Conservation (phyloP, 1,140 invertebrate genomes). For the Drosophila arizonae region DNA sequence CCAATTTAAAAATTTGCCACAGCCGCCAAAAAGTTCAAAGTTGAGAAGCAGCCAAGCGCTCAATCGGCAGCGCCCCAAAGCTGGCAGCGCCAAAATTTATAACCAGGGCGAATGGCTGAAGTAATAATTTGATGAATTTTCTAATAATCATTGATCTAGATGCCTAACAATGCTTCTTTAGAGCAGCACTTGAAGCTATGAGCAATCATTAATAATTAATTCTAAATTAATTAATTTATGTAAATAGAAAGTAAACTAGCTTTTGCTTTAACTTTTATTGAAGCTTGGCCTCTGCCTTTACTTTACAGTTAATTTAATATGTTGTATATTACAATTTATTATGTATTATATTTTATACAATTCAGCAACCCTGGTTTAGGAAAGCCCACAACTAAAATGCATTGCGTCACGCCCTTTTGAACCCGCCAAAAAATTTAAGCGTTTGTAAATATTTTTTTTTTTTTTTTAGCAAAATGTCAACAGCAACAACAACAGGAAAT, state of each 20-base stretch:
- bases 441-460: slow-evolving; percentile 23
- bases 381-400: slow-evolving; percentile 31
- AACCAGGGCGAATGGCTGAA: slow-evolving; percentile 8
- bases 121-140: not conserved
- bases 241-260: too few species aligned
- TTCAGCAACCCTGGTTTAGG: slow-evolving; percentile 6
- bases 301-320: too few species aligned
- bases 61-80: slow-evolving; percentile 47
- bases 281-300: too few species aligned
- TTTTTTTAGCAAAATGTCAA: slow-evolving; percentile 5
- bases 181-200: too few species aligned
- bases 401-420: slow-evolving; percentile 21
- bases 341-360: too few species aligned
- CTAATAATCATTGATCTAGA: too few species aligned
- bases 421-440: slow-evolving; percentile 13
- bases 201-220: too few species aligned
- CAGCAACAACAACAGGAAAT: slow-evolving; percentile 1
- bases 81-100: slow-evolving; percentile 17
- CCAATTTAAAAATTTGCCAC: slow-evolving; percentile 76
- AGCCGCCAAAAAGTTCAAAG: slow-evolving; percentile 69
- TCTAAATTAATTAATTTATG: too few species aligned
- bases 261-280: too few species aligned
- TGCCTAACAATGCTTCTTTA: too few species aligned
- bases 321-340: too few species aligned
- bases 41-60: slow-evolving; percentile 64